Conservation (phyloP, 2,113 vertebrate genomes). For the Cervus canadensis region DNA sequence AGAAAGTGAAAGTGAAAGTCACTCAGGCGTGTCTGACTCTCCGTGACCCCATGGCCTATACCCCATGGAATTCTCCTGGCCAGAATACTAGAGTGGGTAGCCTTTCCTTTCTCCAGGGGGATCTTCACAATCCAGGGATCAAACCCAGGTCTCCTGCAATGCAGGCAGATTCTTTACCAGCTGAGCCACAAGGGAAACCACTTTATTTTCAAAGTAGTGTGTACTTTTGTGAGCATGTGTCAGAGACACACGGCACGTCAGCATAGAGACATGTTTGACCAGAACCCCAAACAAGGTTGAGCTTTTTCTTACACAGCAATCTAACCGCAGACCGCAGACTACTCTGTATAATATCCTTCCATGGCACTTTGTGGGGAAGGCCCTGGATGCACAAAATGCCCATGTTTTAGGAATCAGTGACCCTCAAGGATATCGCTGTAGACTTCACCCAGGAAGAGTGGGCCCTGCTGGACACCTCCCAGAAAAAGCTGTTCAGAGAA, state of each 20-base stretch:
- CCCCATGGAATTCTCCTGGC: background rate
- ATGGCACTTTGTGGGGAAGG: background rate
- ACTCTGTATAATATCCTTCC: background rate
- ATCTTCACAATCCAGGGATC: background rate
- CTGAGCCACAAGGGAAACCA: background rate
- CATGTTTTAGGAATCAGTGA: background rate
- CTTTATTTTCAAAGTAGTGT: background rate
- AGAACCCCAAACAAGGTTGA: background rate
- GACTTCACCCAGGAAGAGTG: background rate
- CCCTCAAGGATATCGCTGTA: background rate
- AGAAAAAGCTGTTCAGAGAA: background rate
- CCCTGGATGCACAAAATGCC: background rate
- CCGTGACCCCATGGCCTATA: background rate
- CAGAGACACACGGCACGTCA: background rate
- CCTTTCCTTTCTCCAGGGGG: background rate
- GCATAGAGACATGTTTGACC: background rate
- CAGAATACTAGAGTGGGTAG: background rate
- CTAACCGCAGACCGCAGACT: background rate
- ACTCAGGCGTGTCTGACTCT: background rate
- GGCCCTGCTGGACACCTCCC: background rate
- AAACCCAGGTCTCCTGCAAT: background rate
- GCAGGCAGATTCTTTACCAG: background rate
- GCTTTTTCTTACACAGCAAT: background rate
- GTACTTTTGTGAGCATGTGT: background rate
- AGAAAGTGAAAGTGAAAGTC: background rate